Evolutionary conservation across 2,113 vertebrate species (phyloP).

Genomic region (Hepsetus odoe): DNA sequence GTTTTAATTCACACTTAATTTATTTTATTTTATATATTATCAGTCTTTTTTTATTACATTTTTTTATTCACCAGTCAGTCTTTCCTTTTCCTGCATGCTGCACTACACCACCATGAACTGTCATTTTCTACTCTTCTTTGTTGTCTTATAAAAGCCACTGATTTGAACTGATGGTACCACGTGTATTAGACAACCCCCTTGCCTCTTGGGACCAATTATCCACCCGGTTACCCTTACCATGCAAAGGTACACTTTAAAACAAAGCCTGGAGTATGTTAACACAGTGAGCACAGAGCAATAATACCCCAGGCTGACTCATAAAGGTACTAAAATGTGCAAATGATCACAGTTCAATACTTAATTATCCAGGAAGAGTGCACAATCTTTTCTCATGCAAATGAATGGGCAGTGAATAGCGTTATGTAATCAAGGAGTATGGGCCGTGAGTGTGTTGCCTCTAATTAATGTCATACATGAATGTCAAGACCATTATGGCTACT

Average conservation of each 20-base stretch:
- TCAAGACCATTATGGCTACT: constrained; percentile 17
- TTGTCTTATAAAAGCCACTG: not conserved
- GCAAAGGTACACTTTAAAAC: not conserved
- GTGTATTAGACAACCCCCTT: constrained; percentile 42
- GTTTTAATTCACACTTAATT: too few species aligned
- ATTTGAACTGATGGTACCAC: constrained; percentile 22
- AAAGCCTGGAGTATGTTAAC: not conserved
- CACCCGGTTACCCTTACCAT: constrained; percentile 26
- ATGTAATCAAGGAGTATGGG: constrained; percentile 21
- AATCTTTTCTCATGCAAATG: constrained; percentile 46
- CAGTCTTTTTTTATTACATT: not conserved
- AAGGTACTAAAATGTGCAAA: not conserved
- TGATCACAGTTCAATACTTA: not conserved
- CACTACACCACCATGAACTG: not conserved
- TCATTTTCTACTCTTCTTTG: not conserved
- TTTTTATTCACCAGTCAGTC: constrained; percentile 28
- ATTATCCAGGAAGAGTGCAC: not conserved
- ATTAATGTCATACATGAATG: constrained; percentile 35
- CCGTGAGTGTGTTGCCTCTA: constrained; percentile 15
- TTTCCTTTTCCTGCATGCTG: not conserved
- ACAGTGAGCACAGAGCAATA: not conserved
- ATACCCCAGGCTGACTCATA: not conserved
- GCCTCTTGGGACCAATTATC: constrained; percentile 58
- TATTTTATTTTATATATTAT: too few species aligned
- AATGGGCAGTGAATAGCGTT: not conserved